Base-by-base conservation (phyloP, 2,797 vertebrate genomes). In the Arrhamphus sclerolepis region DNA sequence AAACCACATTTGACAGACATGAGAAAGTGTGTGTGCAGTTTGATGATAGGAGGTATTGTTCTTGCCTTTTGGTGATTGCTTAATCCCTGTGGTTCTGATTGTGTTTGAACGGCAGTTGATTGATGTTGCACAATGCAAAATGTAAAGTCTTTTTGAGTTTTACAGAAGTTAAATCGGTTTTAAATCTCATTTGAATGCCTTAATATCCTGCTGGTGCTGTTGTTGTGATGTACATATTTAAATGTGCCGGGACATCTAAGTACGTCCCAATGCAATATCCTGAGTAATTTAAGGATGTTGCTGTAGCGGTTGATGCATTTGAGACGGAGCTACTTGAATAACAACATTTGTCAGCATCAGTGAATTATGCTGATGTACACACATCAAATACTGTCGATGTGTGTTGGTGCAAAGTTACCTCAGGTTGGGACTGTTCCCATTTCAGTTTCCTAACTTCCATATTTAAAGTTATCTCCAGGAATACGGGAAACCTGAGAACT, bases 1-100 rank as follows among this genome's bases (percentile, higher is more conserved):
- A 61, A 63, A 62, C 74, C 54, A 2, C 73, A 60, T 19, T 49
- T 47, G 50, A 22, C 46, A 53, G 60, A 39, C 39, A 62, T 40
- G 3, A 24, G n/a, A 65, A 29, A 53, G 56, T 66, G 58, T 13
- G 64, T 1, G 58, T 13, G 64, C 1, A 57, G 26, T 21, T 47
- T 56, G 22, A 55, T 44, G 20, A 48, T 24, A 5, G 24, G 24
- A 6, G n/a, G 21, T 28, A 6, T 29, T n/a, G 31, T 38, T 6
- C 21, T 24, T 38, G 57, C 13, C 11, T 39, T 42, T 46, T 61
- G 51, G 8, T 22, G 34, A 43, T 46, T 19, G 22, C 21, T 38
- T 20, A 18, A 43, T n/a, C 62, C 47, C 31, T 10, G 31, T 10
- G 7, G 31, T 9, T 41, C 52, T 29, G 26, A 26, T 26, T 68